These are phyloP conservation scores for Aproaerema taeniolella DNA, from an alignment of 2,888 invertebrate genomes.

Conservation along the genomic window DNA sequence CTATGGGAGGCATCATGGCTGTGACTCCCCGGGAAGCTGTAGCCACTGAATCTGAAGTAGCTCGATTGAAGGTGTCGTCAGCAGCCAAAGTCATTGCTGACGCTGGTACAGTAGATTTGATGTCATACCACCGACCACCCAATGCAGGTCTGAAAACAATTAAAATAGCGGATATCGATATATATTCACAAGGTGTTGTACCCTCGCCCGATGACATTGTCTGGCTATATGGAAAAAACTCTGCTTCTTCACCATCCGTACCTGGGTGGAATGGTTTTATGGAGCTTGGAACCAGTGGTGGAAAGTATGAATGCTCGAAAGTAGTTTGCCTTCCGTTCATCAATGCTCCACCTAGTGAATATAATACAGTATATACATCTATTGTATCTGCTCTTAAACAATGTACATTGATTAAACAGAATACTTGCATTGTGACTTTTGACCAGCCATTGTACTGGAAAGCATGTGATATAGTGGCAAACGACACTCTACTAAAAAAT, in stretches of 20 bases:
- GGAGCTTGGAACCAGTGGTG: neutral
- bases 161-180: no score
- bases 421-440: constrained; percentile 18
- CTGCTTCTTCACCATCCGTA: neutral
- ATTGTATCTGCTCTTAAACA: neutral
- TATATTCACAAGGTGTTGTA: constrained; percentile 10
- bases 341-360: neutral
- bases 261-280: constrained; percentile 11
- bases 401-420: neutral
- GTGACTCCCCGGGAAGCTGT: no score
- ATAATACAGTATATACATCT: neutral
- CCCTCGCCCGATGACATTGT: constrained; percentile 7
- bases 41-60: no score
- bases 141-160: no score
- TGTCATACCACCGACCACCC: no score
- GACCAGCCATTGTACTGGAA: constrained; percentile 31
- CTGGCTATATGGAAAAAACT: constrained; percentile 7
- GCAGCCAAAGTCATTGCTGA: no score
- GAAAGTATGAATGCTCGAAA: no score
- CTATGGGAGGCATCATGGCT: neutral
- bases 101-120: no score
- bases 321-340: neutral
- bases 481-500: constrained; percentile 20
- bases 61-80: no score
- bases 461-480: constrained; percentile 28